Conservation (phyloP, 2,888 invertebrate genomes). For the Brachylomia viminalis region DNA sequence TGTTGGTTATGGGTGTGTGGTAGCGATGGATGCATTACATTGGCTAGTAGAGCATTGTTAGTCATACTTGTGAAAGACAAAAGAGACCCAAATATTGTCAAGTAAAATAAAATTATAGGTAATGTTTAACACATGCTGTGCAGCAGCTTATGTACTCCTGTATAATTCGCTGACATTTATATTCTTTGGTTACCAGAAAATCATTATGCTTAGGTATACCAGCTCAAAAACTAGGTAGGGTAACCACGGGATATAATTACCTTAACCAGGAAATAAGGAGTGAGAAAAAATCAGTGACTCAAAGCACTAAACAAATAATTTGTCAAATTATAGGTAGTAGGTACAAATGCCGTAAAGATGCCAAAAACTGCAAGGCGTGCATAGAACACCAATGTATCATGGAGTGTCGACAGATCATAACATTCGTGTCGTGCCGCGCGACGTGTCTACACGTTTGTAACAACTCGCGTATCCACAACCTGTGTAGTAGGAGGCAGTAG, state of each 20-base stretch:
- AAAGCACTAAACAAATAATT: slow-evolving; percentile 3
- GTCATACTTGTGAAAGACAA: background rate
- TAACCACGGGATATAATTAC: too few relatives aligned
- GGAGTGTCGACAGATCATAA: slow-evolving; percentile 41
- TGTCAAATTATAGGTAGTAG: slow-evolving; percentile 19
- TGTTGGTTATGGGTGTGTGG: background rate
- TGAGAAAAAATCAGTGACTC: background rate
- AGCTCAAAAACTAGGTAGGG: too few relatives aligned
- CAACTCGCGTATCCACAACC: slow-evolving; percentile 25
- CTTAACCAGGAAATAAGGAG: too few relatives aligned
- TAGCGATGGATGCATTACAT: background rate
- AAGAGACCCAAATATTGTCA: background rate
- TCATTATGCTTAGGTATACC: too few relatives aligned
- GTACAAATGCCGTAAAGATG: slow-evolving; percentile 20
- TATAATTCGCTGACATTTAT: background rate
- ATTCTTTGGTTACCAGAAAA: background rate
- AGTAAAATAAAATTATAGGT: background rate
- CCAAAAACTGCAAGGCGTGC: slow-evolving; percentile 55
- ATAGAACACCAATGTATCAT: slow-evolving; percentile 50
- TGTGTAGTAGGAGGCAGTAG: slow-evolving; percentile 23
- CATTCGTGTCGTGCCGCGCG: slow-evolving; percentile 6
- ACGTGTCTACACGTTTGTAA: slow-evolving; percentile 20
- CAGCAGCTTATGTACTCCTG: background rate
- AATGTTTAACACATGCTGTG: too few relatives aligned
- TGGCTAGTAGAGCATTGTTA: background rate